Evolutionary conservation across 2,113 vertebrate genomes (phyloP).

Genomic region (Ctenodactylus gundi): DNA sequence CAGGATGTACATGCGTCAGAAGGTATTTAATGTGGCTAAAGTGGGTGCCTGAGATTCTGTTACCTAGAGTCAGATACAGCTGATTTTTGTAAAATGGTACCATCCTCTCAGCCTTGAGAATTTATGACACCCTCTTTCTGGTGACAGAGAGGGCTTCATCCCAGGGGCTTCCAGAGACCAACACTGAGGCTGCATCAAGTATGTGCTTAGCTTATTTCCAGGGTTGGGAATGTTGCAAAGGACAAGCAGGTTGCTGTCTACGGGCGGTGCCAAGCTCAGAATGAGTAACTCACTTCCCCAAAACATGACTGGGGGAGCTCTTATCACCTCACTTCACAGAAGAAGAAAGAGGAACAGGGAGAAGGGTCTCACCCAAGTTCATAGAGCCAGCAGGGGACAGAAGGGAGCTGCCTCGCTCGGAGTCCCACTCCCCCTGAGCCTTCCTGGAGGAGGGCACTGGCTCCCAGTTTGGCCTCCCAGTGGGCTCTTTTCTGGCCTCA

Average conservation of each 20-base stretch:
- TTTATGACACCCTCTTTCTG: not conserved
- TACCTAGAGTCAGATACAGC: not conserved
- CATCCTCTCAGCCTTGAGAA: not conserved
- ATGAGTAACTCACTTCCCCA: not conserved
- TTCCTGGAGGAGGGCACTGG: no score
- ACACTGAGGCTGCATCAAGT: not conserved
- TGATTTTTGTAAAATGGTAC: not conserved
- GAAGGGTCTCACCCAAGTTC: not conserved
- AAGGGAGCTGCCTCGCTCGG: not conserved
- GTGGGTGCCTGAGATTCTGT: not conserved
- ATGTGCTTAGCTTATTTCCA: not conserved
- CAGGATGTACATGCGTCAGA: not conserved
- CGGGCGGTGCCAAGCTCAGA: not conserved
- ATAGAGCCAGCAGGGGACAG: not conserved
- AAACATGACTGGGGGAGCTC: no score
- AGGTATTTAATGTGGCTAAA: not conserved
- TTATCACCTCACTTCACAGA: not conserved
- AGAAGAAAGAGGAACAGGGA: not conserved
- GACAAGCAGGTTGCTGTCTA: fast-evolving
- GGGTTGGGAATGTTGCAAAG: fast-evolving
- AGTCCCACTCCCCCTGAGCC: not conserved
- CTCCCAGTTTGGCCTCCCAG: not conserved
- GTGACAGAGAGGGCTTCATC: not conserved
- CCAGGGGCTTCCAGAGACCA: not conserved
- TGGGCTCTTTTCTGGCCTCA: not conserved